Evolutionary conservation across 2,113 vertebrate genomes (phyloP).

Genomic region (Myrmecobius fasciatus): DNA sequence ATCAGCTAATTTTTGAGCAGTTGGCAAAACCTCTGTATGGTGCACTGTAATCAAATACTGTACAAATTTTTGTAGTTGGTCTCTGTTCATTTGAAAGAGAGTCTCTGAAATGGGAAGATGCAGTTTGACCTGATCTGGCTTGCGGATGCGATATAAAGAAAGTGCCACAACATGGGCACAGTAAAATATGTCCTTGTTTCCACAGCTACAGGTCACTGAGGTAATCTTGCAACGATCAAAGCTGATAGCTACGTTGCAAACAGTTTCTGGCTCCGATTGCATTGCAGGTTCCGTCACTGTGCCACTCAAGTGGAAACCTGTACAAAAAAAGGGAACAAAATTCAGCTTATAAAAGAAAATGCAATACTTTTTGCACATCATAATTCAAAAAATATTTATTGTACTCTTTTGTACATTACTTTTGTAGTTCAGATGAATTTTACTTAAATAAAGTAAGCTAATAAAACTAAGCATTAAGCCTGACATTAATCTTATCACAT

Average conservation of each 20-base stretch:
- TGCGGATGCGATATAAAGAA: slow-evolving; percentile 97
- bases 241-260: slow-evolving; percentile 99
- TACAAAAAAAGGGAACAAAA: slow-evolving; percentile 35
- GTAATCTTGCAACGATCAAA: slow-evolving; percentile 99
- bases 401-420: slow-evolving; percentile 14
- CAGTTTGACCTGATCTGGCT: slow-evolving; percentile 98
- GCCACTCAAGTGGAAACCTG: slow-evolving; percentile 98
- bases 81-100: slow-evolving; percentile 99
- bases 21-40: slow-evolving; percentile 98
- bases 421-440: neutral
- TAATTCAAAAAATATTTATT: slow-evolving; percentile 17
- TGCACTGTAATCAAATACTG: slow-evolving; percentile 99
- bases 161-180: slow-evolving; percentile 98
- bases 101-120: slow-evolving; percentile 99
- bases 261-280: slow-evolving; percentile 93
- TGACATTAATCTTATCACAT: neutral
- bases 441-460: neutral
- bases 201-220: slow-evolving; percentile 98
- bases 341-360: slow-evolving; percentile 44
- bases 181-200: slow-evolving; percentile 99
- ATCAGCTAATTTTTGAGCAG: slow-evolving; percentile 97
- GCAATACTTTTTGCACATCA: neutral
- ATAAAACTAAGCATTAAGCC: neutral
- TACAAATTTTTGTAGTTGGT: slow-evolving; percentile 99
- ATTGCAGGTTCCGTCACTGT: slow-evolving; percentile 97